phyloP scores from a whole-genome alignment of 2,797 vertebrate genomes.

The Odontamblyopus lacepedii region DNA sequence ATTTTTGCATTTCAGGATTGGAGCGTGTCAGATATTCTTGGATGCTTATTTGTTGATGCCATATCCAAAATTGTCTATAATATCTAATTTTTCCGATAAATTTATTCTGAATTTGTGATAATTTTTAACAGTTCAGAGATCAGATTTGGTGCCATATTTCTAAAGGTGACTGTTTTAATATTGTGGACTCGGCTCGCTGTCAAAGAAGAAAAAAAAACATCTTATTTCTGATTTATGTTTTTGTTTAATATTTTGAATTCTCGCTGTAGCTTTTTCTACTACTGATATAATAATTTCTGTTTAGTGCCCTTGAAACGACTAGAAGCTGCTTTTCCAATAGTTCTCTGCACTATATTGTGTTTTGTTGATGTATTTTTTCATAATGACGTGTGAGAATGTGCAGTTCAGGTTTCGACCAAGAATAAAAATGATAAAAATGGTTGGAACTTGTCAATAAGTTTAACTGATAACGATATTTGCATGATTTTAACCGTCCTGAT shows the following conservation, averaged over 20 bases:
- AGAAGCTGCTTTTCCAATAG: slow-evolving; percentile 1
- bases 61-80: too few species aligned
- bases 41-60: too few species aligned
- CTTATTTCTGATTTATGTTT: slow-evolving; percentile 1
- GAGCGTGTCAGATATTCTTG: too few species aligned
- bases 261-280: slow-evolving; percentile 5
- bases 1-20: too few species aligned
- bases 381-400: neutral
- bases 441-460: too few species aligned
- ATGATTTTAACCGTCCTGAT: neutral
- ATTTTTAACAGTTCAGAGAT: neutral
- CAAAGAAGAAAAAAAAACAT: neutral
- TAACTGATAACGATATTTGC: neutral
- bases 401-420: neutral
- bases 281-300: neutral
- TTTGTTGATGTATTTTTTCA: neutral
- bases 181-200: neutral
- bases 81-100: too few species aligned
- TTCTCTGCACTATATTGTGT: neutral
- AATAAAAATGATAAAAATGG: neutral
- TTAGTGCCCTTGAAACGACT: slow-evolving; percentile 2
- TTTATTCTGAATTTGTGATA: too few species aligned
- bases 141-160: neutral
- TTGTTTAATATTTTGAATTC: neutral
- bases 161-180: neutral